Percentiles rank a stretch among this genome's conserved stretches.
Evolutionary conservation across 1,140 invertebrate genomes (phyloP).

Genomic region (Danaus melanippus): DNA sequence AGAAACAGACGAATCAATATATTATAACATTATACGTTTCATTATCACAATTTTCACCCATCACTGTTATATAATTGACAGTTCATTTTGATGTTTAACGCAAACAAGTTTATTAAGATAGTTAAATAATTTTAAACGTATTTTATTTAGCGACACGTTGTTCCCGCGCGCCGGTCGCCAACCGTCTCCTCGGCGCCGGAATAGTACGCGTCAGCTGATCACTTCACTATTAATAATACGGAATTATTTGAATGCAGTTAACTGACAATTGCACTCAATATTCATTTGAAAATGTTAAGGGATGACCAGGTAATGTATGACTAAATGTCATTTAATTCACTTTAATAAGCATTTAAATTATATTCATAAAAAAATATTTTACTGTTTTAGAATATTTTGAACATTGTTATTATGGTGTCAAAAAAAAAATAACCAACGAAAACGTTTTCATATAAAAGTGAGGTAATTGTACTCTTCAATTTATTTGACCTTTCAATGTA

Average conservation of each 20-base stretch:
- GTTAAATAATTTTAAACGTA: conserved; percentile 33
- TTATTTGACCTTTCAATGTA: too few relatives aligned
- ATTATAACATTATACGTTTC: neutral
- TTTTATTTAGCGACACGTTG: conserved; percentile 24
- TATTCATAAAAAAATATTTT: too few relatives aligned
- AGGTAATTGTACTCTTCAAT: too few relatives aligned
- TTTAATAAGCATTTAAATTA: too few relatives aligned
- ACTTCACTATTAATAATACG: conserved; percentile 65
- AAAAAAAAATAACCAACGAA: too few relatives aligned
- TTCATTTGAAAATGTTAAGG: neutral
- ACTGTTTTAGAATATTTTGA: too few relatives aligned
- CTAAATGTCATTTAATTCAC: too few relatives aligned
- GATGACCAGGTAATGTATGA: too few relatives aligned
- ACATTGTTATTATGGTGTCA: too few relatives aligned
- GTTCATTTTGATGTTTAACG: neutral
- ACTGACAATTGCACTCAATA: conserved; percentile 27
- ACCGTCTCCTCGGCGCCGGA: conserved; percentile 20
- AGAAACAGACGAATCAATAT: too few relatives aligned
- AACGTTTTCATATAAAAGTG: too few relatives aligned
- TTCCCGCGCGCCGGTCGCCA: conserved; percentile 16
- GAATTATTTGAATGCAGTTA: conserved; percentile 53
- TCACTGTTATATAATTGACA: neutral
- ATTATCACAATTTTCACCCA: conserved; percentile 4
- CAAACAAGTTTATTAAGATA: conserved; percentile 39
- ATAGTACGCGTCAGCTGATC: conserved; percentile 47